Evolutionary conservation across 30 jellyfish, hydroid and myxozoan species (phyloP).

Genomic region (Pelagia noctiluca): DNA sequence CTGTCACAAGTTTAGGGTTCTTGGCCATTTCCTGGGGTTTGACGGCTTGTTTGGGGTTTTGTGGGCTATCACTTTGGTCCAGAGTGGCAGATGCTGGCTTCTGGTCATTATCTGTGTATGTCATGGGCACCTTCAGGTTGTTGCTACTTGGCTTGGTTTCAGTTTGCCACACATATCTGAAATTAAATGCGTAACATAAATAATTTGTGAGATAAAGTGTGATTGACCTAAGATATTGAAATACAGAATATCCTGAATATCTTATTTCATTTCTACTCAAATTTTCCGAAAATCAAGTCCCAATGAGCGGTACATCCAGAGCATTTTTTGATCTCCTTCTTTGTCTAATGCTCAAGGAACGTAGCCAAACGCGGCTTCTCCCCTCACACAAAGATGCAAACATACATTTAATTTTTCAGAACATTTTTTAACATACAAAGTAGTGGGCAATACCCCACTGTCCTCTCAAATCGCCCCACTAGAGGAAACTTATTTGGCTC

Average conservation of each 20-base stretch:
- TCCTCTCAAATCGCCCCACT: no score
- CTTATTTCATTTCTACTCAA: not conserved
- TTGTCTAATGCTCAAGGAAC: not conserved
- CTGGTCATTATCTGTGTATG: conserved; percentile 10
- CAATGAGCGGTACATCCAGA: not conserved
- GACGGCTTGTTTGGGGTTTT: conserved; percentile 73
- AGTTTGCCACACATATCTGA: conserved; percentile 62
- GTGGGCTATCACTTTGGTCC: conserved; percentile 15
- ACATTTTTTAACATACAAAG: no score
- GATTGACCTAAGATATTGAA: not conserved
- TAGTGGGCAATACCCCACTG: no score
- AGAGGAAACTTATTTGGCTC: no score
- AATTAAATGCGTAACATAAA: not conserved
- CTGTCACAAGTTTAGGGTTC: conserved; percentile 34
- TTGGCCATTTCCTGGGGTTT: conserved; percentile 54
- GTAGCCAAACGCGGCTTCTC: not conserved
- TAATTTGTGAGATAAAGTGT: no score
- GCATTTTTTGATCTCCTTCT: not conserved
- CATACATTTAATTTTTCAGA: no score
- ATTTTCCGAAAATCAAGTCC: not conserved
- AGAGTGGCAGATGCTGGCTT: conserved; percentile 36
- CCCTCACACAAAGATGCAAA: no score
- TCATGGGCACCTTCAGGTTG: conserved; percentile 55
- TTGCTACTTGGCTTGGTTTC: conserved; percentile 49
- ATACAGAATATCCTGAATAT: conserved; percentile 22